phyloP scores from a whole-genome alignment of 1,140 invertebrate species.

The Coboldia fuscipes region DNA sequence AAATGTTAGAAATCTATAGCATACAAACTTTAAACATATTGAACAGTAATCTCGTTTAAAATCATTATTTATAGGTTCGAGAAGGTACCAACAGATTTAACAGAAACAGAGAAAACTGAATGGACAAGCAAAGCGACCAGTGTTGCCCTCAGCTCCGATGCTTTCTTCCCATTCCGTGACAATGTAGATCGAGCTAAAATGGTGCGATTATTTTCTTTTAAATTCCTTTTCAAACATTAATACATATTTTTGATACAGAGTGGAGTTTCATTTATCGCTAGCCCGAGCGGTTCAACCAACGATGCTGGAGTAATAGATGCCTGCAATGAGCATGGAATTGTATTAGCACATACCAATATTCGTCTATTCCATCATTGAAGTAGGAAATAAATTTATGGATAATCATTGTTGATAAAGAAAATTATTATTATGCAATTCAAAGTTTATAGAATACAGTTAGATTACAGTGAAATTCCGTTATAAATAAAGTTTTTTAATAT shows the following conservation, averaged over 20 bases:
- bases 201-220: slow-evolving; percentile 40
- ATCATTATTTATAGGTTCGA: slow-evolving; percentile 30
- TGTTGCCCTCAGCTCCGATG: slow-evolving; percentile 92
- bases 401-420: too few relatives aligned
- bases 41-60: background rate
- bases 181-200: slow-evolving; percentile 86
- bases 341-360: slow-evolving; percentile 73
- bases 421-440: too few relatives aligned
- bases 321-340: slow-evolving; percentile 80
- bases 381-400: too few relatives aligned
- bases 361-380: slow-evolving; percentile 90
- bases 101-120: slow-evolving; percentile 42
- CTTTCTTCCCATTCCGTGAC: slow-evolving; percentile 96
- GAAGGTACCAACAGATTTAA: slow-evolving; percentile 42
- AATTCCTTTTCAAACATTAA: background rate
- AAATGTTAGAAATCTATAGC: too few relatives aligned
- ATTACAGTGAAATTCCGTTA: too few relatives aligned
- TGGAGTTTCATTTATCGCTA: slow-evolving; percentile 82
- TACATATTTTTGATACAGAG: slow-evolving; percentile 41
- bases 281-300: slow-evolving; percentile 83
- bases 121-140: slow-evolving; percentile 63
- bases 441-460: too few relatives aligned
- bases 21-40: too few relatives aligned
- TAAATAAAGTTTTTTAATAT: too few relatives aligned
- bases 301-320: slow-evolving; percentile 78